These are phyloP conservation scores for Gymnodraco acuticeps DNA, from an alignment of 2,797 vertebrate genomes.

Conservation along the genomic window DNA sequence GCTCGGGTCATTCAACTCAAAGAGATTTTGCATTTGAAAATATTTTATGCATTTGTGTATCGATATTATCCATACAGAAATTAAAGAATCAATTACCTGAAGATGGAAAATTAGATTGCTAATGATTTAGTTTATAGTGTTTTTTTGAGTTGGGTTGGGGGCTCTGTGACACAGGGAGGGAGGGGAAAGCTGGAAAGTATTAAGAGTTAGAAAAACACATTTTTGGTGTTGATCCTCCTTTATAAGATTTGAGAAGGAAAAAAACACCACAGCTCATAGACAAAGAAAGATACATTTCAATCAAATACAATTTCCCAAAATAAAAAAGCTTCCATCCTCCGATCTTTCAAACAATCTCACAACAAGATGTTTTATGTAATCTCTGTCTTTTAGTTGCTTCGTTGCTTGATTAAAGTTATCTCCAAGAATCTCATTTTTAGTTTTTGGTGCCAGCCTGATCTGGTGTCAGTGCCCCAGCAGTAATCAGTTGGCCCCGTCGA, in stretches of 20 bases:
- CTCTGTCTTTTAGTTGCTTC: conserved; percentile 19
- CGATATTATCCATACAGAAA: background rate
- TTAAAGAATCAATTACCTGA: background rate
- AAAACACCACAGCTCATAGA: background rate
- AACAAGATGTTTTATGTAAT: conserved; percentile 17
- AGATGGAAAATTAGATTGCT: background rate
- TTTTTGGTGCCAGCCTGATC: conserved; percentile 10
- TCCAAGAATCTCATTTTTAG: background rate
- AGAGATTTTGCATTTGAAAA: background rate
- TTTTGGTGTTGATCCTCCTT: background rate
- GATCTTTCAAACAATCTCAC: conserved; percentile 21
- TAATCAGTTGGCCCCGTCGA: conserved; percentile 34
- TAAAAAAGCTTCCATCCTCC: conserved; percentile 1
- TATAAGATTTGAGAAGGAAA: background rate
- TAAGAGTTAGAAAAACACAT: background rate
- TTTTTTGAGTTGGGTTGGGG: background rate
- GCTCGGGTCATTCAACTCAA: conserved; percentile 31
- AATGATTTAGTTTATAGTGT: background rate
- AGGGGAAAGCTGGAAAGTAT: background rate
- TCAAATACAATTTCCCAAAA: background rate
- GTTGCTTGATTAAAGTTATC: conserved; percentile 19
- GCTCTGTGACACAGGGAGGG: background rate
- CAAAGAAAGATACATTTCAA: background rate
- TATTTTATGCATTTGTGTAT: background rate
- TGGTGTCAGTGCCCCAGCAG: conserved; percentile 28